Evolutionary conservation across 35 echinoderm and acorn worm species (phyloP).

Genomic region (Diadema setosum): DNA sequence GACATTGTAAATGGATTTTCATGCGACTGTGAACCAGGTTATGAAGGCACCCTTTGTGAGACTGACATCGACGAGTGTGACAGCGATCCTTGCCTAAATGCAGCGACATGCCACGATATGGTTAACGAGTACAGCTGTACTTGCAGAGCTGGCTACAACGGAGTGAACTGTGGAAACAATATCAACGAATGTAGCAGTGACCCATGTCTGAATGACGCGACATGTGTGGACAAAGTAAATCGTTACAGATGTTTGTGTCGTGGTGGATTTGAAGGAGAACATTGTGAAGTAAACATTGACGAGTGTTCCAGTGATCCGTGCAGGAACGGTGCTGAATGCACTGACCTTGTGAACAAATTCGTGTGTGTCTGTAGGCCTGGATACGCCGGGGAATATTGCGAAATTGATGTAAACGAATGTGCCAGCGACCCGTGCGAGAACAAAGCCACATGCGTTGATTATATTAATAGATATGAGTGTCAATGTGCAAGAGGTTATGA

Average conservation of each 20-base stretch:
- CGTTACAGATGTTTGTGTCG: background rate
- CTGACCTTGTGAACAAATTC: conserved; percentile 23
- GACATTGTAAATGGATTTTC: conserved; percentile 11
- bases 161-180: conserved; percentile 15
- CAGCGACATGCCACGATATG: conserved; percentile 7
- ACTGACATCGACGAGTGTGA: conserved; percentile 29
- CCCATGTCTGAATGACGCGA: conserved; percentile 29
- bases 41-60: background rate
- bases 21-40: conserved; percentile 24
- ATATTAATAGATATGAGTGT: conserved; percentile 48
- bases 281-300: conserved; percentile 59
- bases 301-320: conserved; percentile 66
- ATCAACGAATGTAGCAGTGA: conserved; percentile 32
- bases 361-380: conserved; percentile 22
- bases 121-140: conserved; percentile 2
- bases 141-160: conserved; percentile 30
- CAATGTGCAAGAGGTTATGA: conserved; percentile 48
- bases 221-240: conserved; percentile 17
- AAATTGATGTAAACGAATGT: conserved; percentile 76
- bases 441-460: conserved; percentile 23
- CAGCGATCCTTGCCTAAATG: conserved; percentile 37
- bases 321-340: conserved; percentile 50
- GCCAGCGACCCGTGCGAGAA: conserved; percentile 66
- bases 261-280: conserved; percentile 26
- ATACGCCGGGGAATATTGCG: conserved; percentile 27